Base-by-base conservation (phyloP, 2,888 invertebrate species). In the Lysandra coridon region DNA sequence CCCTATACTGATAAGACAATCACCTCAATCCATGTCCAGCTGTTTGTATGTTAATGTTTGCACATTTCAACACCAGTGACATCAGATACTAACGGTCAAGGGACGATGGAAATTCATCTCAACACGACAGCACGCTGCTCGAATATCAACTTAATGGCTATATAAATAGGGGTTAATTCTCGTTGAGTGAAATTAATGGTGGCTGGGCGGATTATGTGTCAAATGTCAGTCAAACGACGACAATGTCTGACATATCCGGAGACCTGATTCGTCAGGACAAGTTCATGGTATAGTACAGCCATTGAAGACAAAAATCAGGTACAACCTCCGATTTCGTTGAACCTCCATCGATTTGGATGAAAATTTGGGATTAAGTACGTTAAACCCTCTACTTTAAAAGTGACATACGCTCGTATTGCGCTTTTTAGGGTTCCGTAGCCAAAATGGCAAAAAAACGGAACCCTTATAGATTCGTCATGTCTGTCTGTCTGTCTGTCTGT, bases 61-160 rank as follows among this genome's bases (percentile, higher is more conserved):
- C 78, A 78, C 77, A 74, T 49, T 78, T 79, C 78, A 44, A 78
- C 79, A 69, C 79, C 74, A 78, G 75, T 77, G 80, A 76, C 80
- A 80, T 78, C 78, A 62, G n/a, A 73, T 57, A 64, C 76, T 79
- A 80, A 79, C 79, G 80, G 80, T 79, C 80, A 79, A 80, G 78
- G 79, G 78, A 69, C 12, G 73, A 33, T 44, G 33, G 49, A 33
- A 76, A 76, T 76, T 30, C 57, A 76, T 76, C 53, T 76, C 33
- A 76, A 53, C 10, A 53, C n/a, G 10, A 74, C 12, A 40, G 12
- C 17, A 40, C 40, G 37, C 7, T 69, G 4, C 12, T 4, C 57
- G 14, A 76, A 57, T 17, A 6, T 76, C 33, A 53, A 57, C 75
- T 30, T 5, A 69, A 4, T 69, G 1, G 0, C 12, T 12, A 37